Conservation (phyloP, 2,888 invertebrate genomes). For the Euplagia quadripunctaria region DNA sequence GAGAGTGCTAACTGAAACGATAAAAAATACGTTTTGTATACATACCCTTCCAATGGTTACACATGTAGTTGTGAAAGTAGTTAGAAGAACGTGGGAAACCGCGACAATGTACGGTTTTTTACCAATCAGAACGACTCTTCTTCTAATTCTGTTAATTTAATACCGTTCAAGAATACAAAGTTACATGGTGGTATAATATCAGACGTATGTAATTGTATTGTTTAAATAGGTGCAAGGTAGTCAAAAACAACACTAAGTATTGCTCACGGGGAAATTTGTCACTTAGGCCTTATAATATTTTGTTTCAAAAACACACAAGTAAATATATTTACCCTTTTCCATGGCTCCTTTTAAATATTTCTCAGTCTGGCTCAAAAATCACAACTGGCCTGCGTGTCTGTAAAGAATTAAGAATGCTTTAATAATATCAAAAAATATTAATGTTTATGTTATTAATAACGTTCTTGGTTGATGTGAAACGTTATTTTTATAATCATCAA, state of each 20-base stretch:
- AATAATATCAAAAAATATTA: too few species aligned
- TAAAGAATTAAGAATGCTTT: neutral
- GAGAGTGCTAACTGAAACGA: slow-evolving; percentile 46
- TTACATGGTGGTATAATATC: neutral
- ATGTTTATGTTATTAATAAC: too few species aligned
- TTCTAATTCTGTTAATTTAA: too few species aligned
- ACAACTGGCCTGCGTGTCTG: neutral
- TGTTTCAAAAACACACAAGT: too few species aligned
- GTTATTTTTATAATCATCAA: too few species aligned
- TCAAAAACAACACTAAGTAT: neutral
- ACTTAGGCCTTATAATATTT: neutral
- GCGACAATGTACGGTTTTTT: too few species aligned
- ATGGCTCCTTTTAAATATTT: neutral
- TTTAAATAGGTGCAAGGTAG: neutral
- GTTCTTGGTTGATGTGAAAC: too few species aligned
- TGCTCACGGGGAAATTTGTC: neutral
- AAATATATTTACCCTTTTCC: neutral
- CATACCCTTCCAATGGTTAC: too few species aligned
- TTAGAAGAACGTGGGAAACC: too few species aligned
- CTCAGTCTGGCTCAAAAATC: neutral
- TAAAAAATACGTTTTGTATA: slow-evolving; percentile 2
- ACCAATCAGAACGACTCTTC: too few species aligned
- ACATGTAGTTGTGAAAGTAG: too few species aligned
- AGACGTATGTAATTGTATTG: too few species aligned
- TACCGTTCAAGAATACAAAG: neutral